These are phyloP conservation scores for Saxicola maurus DNA, from an alignment of 2,797 vertebrate genomes.

Conservation along the genomic window DNA sequence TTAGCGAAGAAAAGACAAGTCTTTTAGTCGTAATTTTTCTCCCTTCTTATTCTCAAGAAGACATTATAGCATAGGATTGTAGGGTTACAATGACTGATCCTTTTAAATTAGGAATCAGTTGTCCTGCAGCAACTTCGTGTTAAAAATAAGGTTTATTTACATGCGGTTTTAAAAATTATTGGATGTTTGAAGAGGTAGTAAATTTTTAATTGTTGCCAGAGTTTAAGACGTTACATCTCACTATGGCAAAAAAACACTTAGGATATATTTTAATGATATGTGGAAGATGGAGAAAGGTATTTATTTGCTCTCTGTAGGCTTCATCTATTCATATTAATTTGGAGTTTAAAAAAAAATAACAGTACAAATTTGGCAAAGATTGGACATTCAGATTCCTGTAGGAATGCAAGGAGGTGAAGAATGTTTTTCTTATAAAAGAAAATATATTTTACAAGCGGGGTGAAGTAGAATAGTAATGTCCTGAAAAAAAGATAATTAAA, in stretches of 20 bases:
- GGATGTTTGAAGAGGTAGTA: not conserved
- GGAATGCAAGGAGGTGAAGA: not conserved
- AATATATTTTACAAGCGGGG: too few relatives aligned
- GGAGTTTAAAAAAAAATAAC: not conserved
- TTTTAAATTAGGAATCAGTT: not conserved
- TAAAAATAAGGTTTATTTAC: not conserved
- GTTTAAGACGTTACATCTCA: not conserved
- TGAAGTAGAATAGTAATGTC: too few relatives aligned
- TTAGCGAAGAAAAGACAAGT: not conserved
- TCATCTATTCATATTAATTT: not conserved
- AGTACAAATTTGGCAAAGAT: not conserved
- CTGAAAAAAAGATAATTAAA: too few relatives aligned
- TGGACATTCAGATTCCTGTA: not conserved
- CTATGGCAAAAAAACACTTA: not conserved
- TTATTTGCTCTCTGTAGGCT: not conserved
- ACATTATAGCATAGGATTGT: not conserved
- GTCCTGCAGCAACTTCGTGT: fast-evolving
- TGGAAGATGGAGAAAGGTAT: fast-evolving
- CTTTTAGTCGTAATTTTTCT: not conserved
- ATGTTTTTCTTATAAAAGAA: too few relatives aligned
- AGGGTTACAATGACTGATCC: too few relatives aligned
- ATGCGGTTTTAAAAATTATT: not conserved
- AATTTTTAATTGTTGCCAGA: not conserved
- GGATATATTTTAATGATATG: not conserved
- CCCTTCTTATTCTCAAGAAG: not conserved